These are phyloP conservation scores for Philereme vetulata DNA, from an alignment of 2,888 invertebrate species.

Conservation along the genomic window DNA sequence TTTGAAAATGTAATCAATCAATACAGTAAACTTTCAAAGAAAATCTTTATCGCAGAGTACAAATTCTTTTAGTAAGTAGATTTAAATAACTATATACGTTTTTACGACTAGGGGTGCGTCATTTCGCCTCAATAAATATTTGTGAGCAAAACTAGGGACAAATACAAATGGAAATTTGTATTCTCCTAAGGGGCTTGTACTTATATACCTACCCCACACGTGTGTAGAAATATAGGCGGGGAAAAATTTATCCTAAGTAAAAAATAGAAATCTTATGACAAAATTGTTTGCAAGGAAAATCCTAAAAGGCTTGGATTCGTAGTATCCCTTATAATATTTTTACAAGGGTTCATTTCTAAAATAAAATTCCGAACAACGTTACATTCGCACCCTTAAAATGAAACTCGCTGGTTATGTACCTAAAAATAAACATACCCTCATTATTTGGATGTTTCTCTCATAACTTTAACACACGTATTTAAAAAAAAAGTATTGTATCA, in stretches of 20 bases:
- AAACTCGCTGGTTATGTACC: too few species aligned
- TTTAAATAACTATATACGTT: constrained; percentile 24
- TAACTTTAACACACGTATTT: too few species aligned
- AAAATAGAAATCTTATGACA: constrained; percentile 2
- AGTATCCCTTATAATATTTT: neutral
- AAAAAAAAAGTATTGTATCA: too few species aligned
- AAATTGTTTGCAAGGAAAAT: neutral
- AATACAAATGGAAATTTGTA: constrained; percentile 44
- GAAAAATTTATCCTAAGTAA: constrained; percentile 18
- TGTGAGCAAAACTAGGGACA: constrained; percentile 37
- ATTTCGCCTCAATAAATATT: constrained; percentile 42
- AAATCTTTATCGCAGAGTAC: constrained; percentile 6
- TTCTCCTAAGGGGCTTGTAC: constrained; percentile 34
- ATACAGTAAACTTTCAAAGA: neutral
- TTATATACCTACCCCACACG: constrained; percentile 41
- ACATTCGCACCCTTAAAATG: too few species aligned
- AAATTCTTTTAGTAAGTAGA: constrained; percentile 20
- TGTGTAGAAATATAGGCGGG: constrained; percentile 18
- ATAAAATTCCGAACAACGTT: too few species aligned
- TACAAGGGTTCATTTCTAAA: too few species aligned
- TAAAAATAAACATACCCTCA: too few species aligned
- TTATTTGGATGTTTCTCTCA: too few species aligned
- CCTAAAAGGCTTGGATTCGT: neutral
- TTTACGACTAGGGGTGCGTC: constrained; percentile 23
- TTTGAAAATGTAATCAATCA: too few species aligned